These are phyloP conservation scores for Agonum fuliginosum DNA, from an alignment of 2,888 invertebrate genomes.

Conservation along the genomic window DNA sequence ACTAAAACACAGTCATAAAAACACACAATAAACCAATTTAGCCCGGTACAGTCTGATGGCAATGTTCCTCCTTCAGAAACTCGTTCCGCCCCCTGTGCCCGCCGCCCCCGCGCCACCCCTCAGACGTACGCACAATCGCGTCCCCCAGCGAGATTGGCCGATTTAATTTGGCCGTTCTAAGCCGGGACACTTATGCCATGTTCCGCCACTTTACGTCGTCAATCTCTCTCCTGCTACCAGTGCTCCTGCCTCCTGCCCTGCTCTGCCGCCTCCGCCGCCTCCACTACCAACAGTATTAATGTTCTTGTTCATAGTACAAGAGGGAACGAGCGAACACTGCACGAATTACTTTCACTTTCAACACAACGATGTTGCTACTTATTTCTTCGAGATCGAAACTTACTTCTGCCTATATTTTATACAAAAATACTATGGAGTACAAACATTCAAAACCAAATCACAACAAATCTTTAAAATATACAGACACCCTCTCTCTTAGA, in stretches of 20 bases:
- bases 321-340: slow-evolving; percentile 7
- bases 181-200: slow-evolving; percentile 69
- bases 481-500: too few relatives aligned
- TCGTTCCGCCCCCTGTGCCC: slow-evolving; percentile 45
- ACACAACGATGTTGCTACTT: slow-evolving; percentile 77
- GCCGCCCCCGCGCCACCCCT: slow-evolving; percentile 53
- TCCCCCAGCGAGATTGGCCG: slow-evolving; percentile 68
- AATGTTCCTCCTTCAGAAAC: slow-evolving; percentile 62
- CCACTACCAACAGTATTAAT: slow-evolving; percentile 45
- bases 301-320: slow-evolving; percentile 41
- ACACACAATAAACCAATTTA: slow-evolving; percentile 75
- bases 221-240: slow-evolving; percentile 49
- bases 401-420: slow-evolving; percentile 14
- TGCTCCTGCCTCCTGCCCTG: background rate
- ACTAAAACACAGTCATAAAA: slow-evolving; percentile 74
- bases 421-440: background rate
- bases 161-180: slow-evolving; percentile 71
- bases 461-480: too few relatives aligned
- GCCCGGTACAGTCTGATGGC: slow-evolving; percentile 72
- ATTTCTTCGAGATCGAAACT: slow-evolving; percentile 29
- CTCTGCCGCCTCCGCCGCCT: too few relatives aligned
- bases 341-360: slow-evolving; percentile 64
- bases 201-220: slow-evolving; percentile 60
- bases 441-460: too few relatives aligned
- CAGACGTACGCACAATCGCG: slow-evolving; percentile 52